These are phyloP conservation scores for Pyralis farinalis DNA, from an alignment of 2,888 invertebrate genomes.

Conservation along the genomic window DNA sequence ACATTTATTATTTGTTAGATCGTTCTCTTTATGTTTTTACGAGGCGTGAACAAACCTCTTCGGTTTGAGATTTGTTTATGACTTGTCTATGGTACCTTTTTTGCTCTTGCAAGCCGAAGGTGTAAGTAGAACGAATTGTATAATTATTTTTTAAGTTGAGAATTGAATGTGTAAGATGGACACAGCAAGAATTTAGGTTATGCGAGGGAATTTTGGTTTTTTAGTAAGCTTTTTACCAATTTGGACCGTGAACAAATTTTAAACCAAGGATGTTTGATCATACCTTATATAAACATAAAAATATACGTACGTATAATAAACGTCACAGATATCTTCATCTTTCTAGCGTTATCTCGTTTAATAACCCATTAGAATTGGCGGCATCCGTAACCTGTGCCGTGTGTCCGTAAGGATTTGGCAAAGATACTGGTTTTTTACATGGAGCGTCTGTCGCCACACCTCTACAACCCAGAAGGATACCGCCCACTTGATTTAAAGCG, in stretches of 20 bases:
- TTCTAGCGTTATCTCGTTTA: constrained; percentile 14
- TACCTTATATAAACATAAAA: constrained; percentile 21
- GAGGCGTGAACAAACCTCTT: constrained; percentile 22
- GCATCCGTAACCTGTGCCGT: too few species aligned
- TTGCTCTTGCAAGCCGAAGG: not conserved
- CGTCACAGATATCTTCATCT: constrained; percentile 20
- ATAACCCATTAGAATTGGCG: constrained; percentile 8
- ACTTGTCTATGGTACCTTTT: constrained; percentile 14
- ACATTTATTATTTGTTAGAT: constrained; percentile 23
- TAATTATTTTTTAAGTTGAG: not conserved
- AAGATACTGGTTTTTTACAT: too few species aligned
- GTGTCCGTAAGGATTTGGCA: too few species aligned
- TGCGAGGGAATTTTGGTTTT: too few species aligned
- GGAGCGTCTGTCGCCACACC: too few species aligned
- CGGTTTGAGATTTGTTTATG: constrained; percentile 17
- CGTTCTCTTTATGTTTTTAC: constrained; percentile 20
- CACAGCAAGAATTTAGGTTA: too few species aligned
- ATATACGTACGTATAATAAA: constrained; percentile 21
- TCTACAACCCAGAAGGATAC: too few species aligned
- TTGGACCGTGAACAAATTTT: constrained; percentile 18
- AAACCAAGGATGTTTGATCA: constrained; percentile 19
- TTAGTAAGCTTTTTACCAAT: too few species aligned
- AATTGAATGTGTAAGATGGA: too few species aligned
- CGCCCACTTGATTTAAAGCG: too few species aligned
- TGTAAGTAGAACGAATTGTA: not conserved